Evolutionary conservation across 2,888 invertebrate genomes (phyloP).

Genomic region (Thymelicus lineola): DNA sequence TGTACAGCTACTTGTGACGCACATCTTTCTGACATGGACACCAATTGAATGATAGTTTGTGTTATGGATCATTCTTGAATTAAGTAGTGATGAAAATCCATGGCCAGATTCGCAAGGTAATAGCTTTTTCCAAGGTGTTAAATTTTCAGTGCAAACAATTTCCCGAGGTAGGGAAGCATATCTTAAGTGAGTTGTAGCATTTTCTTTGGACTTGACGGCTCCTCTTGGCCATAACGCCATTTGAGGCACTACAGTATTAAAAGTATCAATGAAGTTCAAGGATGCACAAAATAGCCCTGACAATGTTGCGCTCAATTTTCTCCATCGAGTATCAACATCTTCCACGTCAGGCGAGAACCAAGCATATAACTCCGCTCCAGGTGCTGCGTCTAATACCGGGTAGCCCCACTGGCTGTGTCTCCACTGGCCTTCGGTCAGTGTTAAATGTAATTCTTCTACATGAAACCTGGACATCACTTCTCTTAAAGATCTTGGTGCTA

Average conservation of each 20-base stretch:
- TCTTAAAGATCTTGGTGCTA: slow-evolving; percentile 95
- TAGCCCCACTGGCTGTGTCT: slow-evolving; percentile 97
- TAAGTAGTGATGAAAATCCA: slow-evolving; percentile 94
- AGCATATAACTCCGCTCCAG: slow-evolving; percentile 97
- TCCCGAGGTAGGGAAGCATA: slow-evolving; percentile 98
- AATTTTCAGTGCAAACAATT: slow-evolving; percentile 99
- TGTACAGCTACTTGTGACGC: slow-evolving; percentile 85
- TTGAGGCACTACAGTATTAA: slow-evolving; percentile 93
- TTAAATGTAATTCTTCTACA: slow-evolving; percentile 95
- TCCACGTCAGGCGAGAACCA: slow-evolving; percentile 91
- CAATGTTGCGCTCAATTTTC: slow-evolving; percentile 93
- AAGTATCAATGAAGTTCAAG: slow-evolving; percentile 95
- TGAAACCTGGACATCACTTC: slow-evolving; percentile 94
- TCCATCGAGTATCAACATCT: slow-evolving; percentile 94
- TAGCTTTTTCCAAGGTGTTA: slow-evolving; percentile 99
- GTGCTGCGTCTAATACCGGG: slow-evolving; percentile 94
- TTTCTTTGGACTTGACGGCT: slow-evolving; percentile 74
- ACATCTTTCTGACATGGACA: slow-evolving; percentile 93
- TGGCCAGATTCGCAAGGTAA: slow-evolving; percentile 96
- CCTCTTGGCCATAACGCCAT: slow-evolving; percentile 93
- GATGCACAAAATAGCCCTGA: slow-evolving; percentile 99
- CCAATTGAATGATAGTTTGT: slow-evolving; percentile 97
- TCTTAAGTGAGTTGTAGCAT: slow-evolving; percentile 85
- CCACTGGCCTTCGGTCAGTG: slow-evolving; percentile 97
- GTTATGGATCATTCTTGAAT: slow-evolving; percentile 96